A percentile compares a stretch with the other conserved stretches of the same genome.
Evolutionary conservation across 2,888 invertebrate genomes (phyloP).

Genomic region (Mallateleia sp.): DNA sequence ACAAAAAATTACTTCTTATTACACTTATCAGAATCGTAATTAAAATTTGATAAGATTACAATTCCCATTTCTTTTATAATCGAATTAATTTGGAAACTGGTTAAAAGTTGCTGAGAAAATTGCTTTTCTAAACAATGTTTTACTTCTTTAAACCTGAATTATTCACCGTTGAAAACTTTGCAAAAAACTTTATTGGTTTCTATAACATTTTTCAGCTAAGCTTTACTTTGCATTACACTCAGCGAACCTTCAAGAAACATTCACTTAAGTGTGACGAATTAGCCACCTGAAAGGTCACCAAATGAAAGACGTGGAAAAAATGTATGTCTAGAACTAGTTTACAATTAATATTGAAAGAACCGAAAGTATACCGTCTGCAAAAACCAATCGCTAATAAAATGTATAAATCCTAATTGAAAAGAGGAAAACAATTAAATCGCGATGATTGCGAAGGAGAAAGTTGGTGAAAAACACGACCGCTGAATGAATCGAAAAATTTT

Average conservation of each 20-base stretch:
- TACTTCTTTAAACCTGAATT: conserved; percentile 26
- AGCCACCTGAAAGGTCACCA: conserved; percentile 21
- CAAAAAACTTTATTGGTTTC: conserved; percentile 45
- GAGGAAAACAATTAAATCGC: background rate
- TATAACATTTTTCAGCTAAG: conserved; percentile 49
- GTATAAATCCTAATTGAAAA: too few relatives aligned
- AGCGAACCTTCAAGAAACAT: conserved; percentile 44
- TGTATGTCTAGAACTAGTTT: conserved; percentile 27
- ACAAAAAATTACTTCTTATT: too few relatives aligned
- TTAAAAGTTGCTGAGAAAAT: too few relatives aligned
- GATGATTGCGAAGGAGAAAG: background rate
- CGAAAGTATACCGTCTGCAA: too few relatives aligned
- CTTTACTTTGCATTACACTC: conserved; percentile 31
- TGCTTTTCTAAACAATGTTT: background rate
- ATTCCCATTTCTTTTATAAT: too few relatives aligned
- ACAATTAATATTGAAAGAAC: conserved; percentile 1
- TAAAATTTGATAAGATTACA: too few relatives aligned
- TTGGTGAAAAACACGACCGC: background rate
- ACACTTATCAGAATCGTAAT: too few relatives aligned
- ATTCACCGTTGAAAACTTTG: conserved; percentile 40
- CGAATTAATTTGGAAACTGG: too few relatives aligned
- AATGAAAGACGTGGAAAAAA: conserved; percentile 31
- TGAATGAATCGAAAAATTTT: background rate
- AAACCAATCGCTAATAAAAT: background rate
- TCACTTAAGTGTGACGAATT: conserved; percentile 57